phyloP scores from a whole-genome alignment of 2,888 invertebrate genomes.

The Ryuthela nishihirai region DNA sequence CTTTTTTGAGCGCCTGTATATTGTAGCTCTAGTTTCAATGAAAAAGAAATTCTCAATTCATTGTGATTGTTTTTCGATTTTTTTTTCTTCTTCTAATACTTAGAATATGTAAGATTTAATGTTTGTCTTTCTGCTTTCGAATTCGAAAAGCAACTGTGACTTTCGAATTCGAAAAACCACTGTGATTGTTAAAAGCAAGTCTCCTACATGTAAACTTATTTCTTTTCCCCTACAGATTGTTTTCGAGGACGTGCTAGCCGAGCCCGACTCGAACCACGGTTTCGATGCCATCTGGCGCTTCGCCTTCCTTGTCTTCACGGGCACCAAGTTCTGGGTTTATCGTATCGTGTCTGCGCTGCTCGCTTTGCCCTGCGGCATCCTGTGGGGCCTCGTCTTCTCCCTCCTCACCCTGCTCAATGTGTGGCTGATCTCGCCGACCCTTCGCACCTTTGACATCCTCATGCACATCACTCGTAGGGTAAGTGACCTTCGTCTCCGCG shows the following conservation, averaged over 20 bases:
- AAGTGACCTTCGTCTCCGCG: conserved; percentile 15
- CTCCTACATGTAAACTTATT: too few species aligned
- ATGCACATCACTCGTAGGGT: conserved; percentile 48
- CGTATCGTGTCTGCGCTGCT: conserved; percentile 45
- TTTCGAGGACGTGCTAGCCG: conserved; percentile 53
- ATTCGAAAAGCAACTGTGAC: too few species aligned
- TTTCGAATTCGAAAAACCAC: too few species aligned
- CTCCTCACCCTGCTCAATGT: conserved; percentile 48
- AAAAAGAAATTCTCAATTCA: too few species aligned
- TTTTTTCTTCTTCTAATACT: too few species aligned
- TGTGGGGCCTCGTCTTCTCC: conserved; percentile 51
- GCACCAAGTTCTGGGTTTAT: conserved; percentile 45
- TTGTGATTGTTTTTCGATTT: too few species aligned
- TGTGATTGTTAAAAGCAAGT: too few species aligned
- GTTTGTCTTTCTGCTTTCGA: too few species aligned
- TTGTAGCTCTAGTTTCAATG: too few species aligned
- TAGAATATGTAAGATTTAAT: too few species aligned
- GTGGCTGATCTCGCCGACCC: conserved; percentile 49
- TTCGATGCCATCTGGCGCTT: conserved; percentile 50
- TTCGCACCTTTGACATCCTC: conserved; percentile 46
- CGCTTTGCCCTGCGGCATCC: conserved; percentile 49
- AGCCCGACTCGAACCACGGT: conserved; percentile 51
- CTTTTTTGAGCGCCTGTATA: too few species aligned
- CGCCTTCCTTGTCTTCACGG: conserved; percentile 46
- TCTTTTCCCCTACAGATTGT: conserved; percentile 44